Base-by-base conservation (phyloP, 2,113 vertebrate genomes). In the Anser cygnoides region DNA sequence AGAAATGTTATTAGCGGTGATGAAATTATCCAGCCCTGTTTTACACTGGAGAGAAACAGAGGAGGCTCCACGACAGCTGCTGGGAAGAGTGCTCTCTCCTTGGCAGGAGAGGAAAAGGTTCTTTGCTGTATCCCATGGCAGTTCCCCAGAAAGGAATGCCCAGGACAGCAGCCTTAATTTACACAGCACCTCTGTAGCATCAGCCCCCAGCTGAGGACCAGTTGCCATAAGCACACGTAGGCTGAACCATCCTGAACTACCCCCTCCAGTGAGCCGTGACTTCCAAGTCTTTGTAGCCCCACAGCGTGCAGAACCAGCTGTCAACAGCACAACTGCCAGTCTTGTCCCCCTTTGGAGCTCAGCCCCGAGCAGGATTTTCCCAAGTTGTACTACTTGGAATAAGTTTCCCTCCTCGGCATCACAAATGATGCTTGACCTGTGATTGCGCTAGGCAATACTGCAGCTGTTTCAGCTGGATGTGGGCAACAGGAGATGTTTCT, bases 11-110 rank as follows among this genome's bases (percentile, higher is more conserved):
- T 96, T 97, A 95, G 92, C 2, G 0, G 41, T 87, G 92, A 96
- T 94, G 95, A 96, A 96, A 96, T 95, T 96, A 97, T 96, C 95
- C 84, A 82, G 81, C 59, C 55, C 74, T 76, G 87, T 72, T 93
- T 84, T 71, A 90, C 8, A 3, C 79, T 33, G 39, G 41, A 14
- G 75, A 65, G 90, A 81, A 54, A 71, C 0, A 1, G 72, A 59
- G 73, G 57, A 91, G 62, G n/a, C 44, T 91, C 46, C 74, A 22
- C 0, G 0, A 58, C 31, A 19, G 93, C 92, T 84, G 28, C 2
- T 9, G 16, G 41, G 54, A 16, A 59, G 49, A 2, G 6, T 29
- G 11, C 6, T 2, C n/a, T 49, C 62, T 39, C 28, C 25, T 35
- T 6, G 1, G 41, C 6, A 14, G 23, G 22, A n/a, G 63, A n/a